Evolutionary conservation across 1,140 invertebrate genomes (phyloP), one percentile per base, ranked within the genome.

Genomic region (Macrotrachela quadricornifera): DNA sequence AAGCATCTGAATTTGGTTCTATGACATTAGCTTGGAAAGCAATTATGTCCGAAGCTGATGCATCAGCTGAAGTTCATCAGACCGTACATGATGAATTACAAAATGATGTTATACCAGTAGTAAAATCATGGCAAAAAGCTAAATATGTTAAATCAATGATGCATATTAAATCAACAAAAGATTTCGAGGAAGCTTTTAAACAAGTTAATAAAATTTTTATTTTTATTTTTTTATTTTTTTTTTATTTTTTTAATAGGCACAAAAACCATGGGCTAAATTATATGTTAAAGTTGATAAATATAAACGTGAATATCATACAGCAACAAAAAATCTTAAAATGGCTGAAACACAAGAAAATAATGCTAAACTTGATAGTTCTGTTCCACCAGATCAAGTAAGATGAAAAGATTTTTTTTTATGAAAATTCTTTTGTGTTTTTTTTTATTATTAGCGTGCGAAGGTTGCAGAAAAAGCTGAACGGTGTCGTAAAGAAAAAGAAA

Each of bases 281-380:
- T 73, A 91, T 50, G 78, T 80, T 56, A 92, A 92, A 71, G 86
- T 94, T 8, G 82, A 92, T 67, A 85, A 90, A 68, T 78, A 83
- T 30, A 85, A 85, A 72, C 74, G 79, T 47, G 88, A 95, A 65
- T 95, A 90, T 67, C 90, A 95, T 73, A 80, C 80, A 57, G 86
- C 88, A 30, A 95, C 90, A 71, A 94, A 92, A 73, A 82, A 83
- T 59, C 87, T 94, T 73, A 79, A 82, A 61, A 86, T 86, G 45
- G 88, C 88, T n/a, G 78, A 81, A 50, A 91, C 91, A 71, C 85
- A 91, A 72, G 87, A 94, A 71, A 77, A 85, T 60, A 96, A 96
- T 73, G 86, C 90, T 2, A 78, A 79, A 38, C 84, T 82, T 10
- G 90, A 95, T 69, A 83, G 80, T 64, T 87, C 87, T 12, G 73